Percentiles rank a stretch among this genome's conserved stretches.
These are phyloP conservation scores for Eospalax fontanierii DNA, from an alignment of 2,797 vertebrate genomes.

Conservation along the genomic window DNA sequence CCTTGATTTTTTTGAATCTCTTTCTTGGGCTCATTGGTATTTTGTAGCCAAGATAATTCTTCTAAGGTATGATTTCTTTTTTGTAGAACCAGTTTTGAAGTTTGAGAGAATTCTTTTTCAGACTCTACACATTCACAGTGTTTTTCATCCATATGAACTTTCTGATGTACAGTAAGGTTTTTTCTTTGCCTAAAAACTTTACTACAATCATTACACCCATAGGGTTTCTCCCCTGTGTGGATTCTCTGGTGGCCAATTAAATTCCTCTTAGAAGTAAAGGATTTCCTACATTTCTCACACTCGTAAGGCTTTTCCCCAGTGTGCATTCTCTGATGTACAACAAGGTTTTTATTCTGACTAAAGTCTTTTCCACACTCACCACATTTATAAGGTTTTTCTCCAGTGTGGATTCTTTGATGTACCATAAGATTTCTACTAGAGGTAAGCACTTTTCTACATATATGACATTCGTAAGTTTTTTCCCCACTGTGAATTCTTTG, in stretches of 20 bases:
- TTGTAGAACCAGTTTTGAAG: constrained; percentile 65
- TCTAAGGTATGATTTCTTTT: constrained; percentile 39
- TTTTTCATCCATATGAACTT: constrained; percentile 80
- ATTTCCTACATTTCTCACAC: constrained; percentile 83
- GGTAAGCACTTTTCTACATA: constrained; percentile 81
- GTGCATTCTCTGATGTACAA: constrained; percentile 82
- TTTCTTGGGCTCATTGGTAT: constrained; percentile 46
- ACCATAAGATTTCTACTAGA: constrained; percentile 80
- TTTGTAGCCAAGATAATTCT: constrained; percentile 73
- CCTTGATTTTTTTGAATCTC: constrained; percentile 71
- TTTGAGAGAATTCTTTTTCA: constrained; percentile 62
- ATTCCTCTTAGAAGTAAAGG: constrained; percentile 83
- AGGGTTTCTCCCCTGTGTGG: constrained; percentile 82
- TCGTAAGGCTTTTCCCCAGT: constrained; percentile 82
- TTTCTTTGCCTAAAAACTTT: constrained; percentile 83
- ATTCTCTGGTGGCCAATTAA: constrained; percentile 83
- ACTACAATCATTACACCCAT: constrained; percentile 79
- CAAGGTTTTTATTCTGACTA: constrained; percentile 83
- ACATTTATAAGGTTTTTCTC: constrained; percentile 81
- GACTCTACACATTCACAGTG: constrained; percentile 72
- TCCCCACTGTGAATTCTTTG: constrained; percentile 81
- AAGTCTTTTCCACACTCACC: constrained; percentile 82
- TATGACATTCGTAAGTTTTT: constrained; percentile 81
- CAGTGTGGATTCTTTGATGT: constrained; percentile 82
- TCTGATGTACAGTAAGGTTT: constrained; percentile 80